A percentile compares a stretch with the other conserved stretches of the same genome.
phyloP scores from a whole-genome alignment of 2,113 vertebrate genomes.

The Lonchura striata region DNA sequence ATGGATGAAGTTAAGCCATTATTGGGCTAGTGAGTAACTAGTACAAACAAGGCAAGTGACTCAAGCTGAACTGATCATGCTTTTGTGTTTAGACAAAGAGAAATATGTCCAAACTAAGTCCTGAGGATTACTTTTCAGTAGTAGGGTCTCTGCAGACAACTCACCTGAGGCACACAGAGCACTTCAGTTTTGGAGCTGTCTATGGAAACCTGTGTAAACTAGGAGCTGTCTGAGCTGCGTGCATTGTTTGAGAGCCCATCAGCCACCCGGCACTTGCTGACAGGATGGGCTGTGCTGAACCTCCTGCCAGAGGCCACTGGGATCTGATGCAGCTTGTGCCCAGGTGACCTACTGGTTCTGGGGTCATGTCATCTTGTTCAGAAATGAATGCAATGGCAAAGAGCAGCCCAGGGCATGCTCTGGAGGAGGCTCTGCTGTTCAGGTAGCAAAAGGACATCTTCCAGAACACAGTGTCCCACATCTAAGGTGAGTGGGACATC shows the following conservation, averaged over 20 bases:
- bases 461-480: neutral
- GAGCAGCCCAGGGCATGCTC: neutral
- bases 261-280: fast-evolving
- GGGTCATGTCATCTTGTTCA: neutral
- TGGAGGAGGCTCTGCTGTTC: neutral
- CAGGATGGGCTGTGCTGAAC: neutral
- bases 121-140: neutral
- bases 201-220: neutral
- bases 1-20: neutral
- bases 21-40: neutral
- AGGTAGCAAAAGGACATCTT: neutral
- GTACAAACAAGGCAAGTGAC: neutral
- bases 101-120: neutral
- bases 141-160: neutral
- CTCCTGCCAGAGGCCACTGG: neutral
- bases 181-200: neutral
- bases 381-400: neutral
- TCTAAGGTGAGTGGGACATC: neutral
- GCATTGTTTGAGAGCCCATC: neutral
- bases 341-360: neutral
- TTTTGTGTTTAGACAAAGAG: neutral
- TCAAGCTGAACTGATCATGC: neutral
- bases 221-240: neutral
- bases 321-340: neutral
- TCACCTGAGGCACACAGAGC: neutral